Evolutionary conservation across 2,113 vertebrate species (phyloP), one percentile per base, ranked within the genome.

Genomic region (Megaleporinus macrocephalus): DNA sequence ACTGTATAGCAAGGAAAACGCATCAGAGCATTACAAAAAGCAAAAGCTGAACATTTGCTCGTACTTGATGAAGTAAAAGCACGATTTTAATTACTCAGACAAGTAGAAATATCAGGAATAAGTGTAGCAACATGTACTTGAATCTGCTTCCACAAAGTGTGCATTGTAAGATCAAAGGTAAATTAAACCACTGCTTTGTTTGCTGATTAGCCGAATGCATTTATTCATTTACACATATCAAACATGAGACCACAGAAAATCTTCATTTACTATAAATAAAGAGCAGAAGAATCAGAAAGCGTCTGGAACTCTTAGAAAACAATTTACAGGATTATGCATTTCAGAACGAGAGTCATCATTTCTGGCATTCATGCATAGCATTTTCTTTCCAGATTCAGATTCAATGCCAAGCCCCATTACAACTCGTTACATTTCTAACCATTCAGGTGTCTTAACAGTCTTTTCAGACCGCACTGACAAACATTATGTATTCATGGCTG

Each of bases 231-330:
- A 73, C 27, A 70, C 29, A 55, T 57, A 70, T 27, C 66, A 49
- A 18, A 66, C 79, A 74, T 55, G n/a, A 81, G 57, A 51, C 71
- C 79, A 82, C 36, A 29, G 18, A 27, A 57, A 26, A 68, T 29
- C 33, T 79, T 65, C 30, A 41, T 74, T 79, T n/a, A 72, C 36
- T 47, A 62, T 68, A 81, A 81, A 81, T 68, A 81, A 81, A 78
- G 66, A 36, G 41, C 78, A 81, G 26, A 81, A 81, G 44, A 74
- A 55, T 44, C 5, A 44, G 36, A 68, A 61, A 66, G 61, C 57
- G 27, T 66, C 22, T 66, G 62, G 26, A 73, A 49, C 51, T 41
- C 26, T 74, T 81, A 55, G 18, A 76, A 76, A 81, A 76, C 61
- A 33, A 20, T 63, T 47, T 66, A 78, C 44, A 82, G 79, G 76